Base-by-base conservation (phyloP, 2,113 vertebrate species). In the Etheostoma cragini region DNA sequence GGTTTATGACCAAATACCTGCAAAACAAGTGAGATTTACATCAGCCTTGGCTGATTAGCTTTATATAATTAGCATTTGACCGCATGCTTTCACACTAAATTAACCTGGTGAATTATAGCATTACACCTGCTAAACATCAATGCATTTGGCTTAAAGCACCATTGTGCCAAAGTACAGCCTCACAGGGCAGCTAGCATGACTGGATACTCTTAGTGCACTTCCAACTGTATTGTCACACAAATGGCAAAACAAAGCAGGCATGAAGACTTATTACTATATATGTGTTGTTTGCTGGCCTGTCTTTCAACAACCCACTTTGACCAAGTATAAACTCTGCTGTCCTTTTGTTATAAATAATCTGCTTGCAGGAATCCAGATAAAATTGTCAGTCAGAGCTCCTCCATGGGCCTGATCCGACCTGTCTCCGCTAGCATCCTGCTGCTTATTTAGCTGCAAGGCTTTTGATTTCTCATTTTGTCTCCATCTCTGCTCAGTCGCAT, bases 381-480 rank as follows among this genome's bases (percentile, higher is more conserved):
- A 80, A 46, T 57, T 14, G 65, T 46, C 58, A 35, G 60, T 66
- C 53, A 26, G 45, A 11, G 46, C 60, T 66, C 35, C 38, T 66
- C 6, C 64, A 30, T 49, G 26, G 45, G 30, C 60, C 35, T 10
- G 2, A 16, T 24, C 30, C n/a, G 69, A 66, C 35, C 21, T 22
- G 3, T 61, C 46, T 78, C 46, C 24, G 8, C 68, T 47, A 45
- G 49, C 70, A 11, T 74, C 66, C 69, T 3, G 56, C 74, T 86
- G 75, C 26, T 81, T 83, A 46, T 81, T 56, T 63, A 65, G 61
- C 67, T 57, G 50, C 60, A 46, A 10, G 57, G 33, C 72, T 81
- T 42, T 62, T 76, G 72, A 76, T 69, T 42, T 73, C 38, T 82
- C 65, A 49, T 64, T 12, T 38, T 50, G 35, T 75, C 70, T 58